Conservation (phyloP, 2,888 invertebrate species). For the Argyra leucocephala region DNA sequence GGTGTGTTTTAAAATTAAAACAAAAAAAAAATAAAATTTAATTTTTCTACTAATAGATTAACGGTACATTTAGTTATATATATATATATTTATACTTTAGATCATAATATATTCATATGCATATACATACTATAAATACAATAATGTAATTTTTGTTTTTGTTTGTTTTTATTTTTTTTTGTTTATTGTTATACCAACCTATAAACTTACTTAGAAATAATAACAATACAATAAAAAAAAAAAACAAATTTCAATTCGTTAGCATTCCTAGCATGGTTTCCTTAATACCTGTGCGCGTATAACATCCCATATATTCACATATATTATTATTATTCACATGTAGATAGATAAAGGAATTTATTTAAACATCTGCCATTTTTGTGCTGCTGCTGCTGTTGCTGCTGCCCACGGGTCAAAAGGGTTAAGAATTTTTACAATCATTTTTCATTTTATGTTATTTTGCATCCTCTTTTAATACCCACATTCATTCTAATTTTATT, state of each 20-base stretch:
- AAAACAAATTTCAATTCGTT: background rate
- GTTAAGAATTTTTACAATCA: background rate
- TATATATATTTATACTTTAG: no score
- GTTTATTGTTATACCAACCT: background rate
- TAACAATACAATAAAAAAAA: background rate
- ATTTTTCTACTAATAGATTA: no score
- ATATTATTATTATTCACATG: background rate
- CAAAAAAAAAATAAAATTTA: no score
- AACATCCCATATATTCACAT: no score
- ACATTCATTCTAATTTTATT: no score
- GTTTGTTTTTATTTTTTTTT: background rate
- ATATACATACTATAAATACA: no score
- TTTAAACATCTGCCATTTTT: background rate
- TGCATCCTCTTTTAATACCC: background rate
- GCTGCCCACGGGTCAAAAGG: background rate
- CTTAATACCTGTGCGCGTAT: background rate
- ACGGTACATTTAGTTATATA: no score
- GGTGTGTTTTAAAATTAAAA: no score
- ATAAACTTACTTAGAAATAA: slow-evolving; percentile 1
- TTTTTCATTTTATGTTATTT: background rate
- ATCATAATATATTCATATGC: no score
- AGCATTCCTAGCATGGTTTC: background rate
- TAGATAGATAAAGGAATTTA: background rate
- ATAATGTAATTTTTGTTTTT: background rate
- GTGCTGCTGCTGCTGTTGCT: no score